phyloP scores from a whole-genome alignment of 2,113 vertebrate genomes.

The Motacilla tschutschensis region DNA sequence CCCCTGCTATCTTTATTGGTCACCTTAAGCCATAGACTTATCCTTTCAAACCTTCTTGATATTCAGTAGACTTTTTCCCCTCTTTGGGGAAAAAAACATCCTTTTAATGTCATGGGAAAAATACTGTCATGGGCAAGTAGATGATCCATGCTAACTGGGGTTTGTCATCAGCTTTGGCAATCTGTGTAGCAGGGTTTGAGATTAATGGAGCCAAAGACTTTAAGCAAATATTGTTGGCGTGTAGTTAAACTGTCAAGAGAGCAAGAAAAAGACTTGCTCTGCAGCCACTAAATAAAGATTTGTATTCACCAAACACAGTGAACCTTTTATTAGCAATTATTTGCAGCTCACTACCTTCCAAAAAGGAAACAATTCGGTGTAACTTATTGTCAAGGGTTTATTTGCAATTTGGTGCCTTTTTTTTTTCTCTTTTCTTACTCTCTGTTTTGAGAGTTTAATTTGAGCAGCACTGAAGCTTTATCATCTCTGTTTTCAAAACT shows the following conservation, averaged over 20 bases:
- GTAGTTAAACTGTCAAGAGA: conserved; percentile 71
- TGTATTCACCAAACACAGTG: conserved; percentile 59
- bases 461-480: conserved; percentile 9
- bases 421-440: not conserved
- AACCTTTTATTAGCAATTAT: conserved; percentile 69
- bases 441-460: conserved; percentile 30
- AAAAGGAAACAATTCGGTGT: conserved; percentile 55
- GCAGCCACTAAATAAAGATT: conserved; percentile 70
- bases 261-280: conserved; percentile 61
- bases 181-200: conserved; percentile 49
- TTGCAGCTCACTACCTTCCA: conserved; percentile 64
- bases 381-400: conserved; percentile 59
- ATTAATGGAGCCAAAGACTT: conserved; percentile 70
- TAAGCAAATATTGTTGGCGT: conserved; percentile 69
- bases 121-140: conserved; percentile 62
- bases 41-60: conserved; percentile 51
- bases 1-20: conserved; percentile 54
- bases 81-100: conserved; percentile 22
- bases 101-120: conserved; percentile 57
- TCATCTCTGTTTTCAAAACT: conserved; percentile 7
- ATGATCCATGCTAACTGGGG: conserved; percentile 65
- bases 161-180: conserved; percentile 67
- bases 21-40: conserved; percentile 60
- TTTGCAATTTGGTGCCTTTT: conserved; percentile 21
- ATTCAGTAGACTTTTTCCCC: conserved; percentile 38